Base-by-base conservation (phyloP, 2,888 invertebrate genomes). In the Priocnemis perturbator region DNA sequence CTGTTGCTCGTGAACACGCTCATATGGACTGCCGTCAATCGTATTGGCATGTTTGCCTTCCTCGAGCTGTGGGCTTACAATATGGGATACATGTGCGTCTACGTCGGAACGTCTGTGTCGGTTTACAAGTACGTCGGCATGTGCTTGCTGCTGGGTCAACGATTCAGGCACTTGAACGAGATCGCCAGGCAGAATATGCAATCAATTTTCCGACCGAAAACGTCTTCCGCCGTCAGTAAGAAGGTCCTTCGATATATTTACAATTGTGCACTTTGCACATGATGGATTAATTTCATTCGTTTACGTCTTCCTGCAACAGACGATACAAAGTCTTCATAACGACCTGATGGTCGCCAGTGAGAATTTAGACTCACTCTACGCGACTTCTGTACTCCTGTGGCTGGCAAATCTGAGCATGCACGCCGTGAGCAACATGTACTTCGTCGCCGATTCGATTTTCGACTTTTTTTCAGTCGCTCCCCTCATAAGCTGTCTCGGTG, bases 371-470 rank as follows among this genome's bases (percentile, higher is more conserved):
- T 77, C 83, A 7, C 37, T 84, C 2, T 83, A 84, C 50, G 81
- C 82, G 1, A 86, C 81, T 81, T 77, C 84, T 0, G 60, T 88
- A 0, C 67, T 89, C 30, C 53, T 87, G 1, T 88, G 86, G 84
- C 70, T 88, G n/a, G 69, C 68, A 2, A 87, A 84, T 75, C 73
- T 89, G 20, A 74, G 81, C 52, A 20, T 82, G 2, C 88, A 88
- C 67, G 71, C 73, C 45, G 82, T 88, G 11, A 74, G 76, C 67
- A 82, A 85, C 73, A 59, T 83, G 14, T 88, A 84, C 61, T 85
- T 83, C 60, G 67, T 87, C 21, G 74, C 79, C 47, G 64, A 77
- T 21, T 82, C 78, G 71, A 0, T 74, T 2, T 15, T 81, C 11
- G 30, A 68, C 0, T 2, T 65, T 5, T 9, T 56, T 0, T 0